Evolutionary conservation across 1,140 invertebrate species (phyloP).

Genomic region (Anastatus disparis): DNA sequence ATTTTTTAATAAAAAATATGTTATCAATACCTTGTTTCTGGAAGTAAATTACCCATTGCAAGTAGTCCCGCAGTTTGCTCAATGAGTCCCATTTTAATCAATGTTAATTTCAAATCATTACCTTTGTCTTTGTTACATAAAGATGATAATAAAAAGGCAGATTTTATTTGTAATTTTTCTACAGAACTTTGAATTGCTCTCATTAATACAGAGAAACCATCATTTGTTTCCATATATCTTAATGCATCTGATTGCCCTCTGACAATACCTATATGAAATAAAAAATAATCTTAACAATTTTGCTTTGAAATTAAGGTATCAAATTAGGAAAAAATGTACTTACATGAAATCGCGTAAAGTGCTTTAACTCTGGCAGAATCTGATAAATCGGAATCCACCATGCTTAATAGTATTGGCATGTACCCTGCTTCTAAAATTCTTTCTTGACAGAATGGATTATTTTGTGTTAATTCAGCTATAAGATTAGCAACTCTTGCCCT

Average conservation of each 20-base stretch:
- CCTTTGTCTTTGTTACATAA: constrained; percentile 70
- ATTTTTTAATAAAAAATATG: constrained; percentile 1
- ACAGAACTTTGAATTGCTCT: constrained; percentile 71
- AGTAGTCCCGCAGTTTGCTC: constrained; percentile 69
- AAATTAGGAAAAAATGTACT: constrained; percentile 3
- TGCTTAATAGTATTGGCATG: constrained; percentile 73
- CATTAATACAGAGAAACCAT: constrained; percentile 73
- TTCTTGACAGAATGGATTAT: constrained; percentile 81
- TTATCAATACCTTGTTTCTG: constrained; percentile 57
- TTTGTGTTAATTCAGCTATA: constrained; percentile 80
- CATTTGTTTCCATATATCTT: constrained; percentile 70
- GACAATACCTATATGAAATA: constrained; percentile 70
- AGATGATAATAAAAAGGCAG: constrained; percentile 74
- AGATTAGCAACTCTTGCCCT: constrained; percentile 74
- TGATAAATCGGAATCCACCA: constrained; percentile 72
- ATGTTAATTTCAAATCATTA: constrained; percentile 66
- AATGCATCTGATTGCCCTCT: constrained; percentile 71
- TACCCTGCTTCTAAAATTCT: constrained; percentile 72
- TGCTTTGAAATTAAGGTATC: no score
- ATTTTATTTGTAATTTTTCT: constrained; percentile 75
- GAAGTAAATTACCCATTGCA: constrained; percentile 57
- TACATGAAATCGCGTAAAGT: constrained; percentile 81
- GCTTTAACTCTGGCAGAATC: constrained; percentile 73
- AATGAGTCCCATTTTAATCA: constrained; percentile 71
- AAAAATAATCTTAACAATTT: neutral